Base-by-base conservation (phyloP, 2,113 vertebrate species). In the Sapajus apella region DNA sequence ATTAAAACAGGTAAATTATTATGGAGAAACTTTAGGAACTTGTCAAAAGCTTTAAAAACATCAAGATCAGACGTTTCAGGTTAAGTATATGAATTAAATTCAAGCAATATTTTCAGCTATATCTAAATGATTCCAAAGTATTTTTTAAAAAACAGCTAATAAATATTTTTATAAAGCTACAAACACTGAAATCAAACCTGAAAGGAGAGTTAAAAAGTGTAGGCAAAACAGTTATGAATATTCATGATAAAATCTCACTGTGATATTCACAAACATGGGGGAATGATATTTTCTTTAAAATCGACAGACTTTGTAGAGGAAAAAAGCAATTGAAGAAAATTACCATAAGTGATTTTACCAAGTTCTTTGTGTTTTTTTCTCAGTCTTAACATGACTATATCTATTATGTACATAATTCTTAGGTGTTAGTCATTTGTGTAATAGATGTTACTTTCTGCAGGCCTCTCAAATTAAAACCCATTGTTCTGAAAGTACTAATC, bases 241-340 rank as follows among this genome's bases (percentile, higher is more conserved):
- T 77, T 20, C 37, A 50, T 56, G 45, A 37, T 27, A 56, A 79
- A 91, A 93, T 75, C 17, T 87, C 83, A 32, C n/a, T 79, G 21
- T 83, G 70, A 87, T 87, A 66, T 73, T 90, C 77, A 83, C 4
- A 87, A 64, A 87, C 27, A 55, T 2, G 25, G 17, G 30, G 1
- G 13, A 95, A 91, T 86, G 6, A 37, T 43, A 64, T 75, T 92
- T 95, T 70, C 64, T 68, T 94, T 52, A 89, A 43, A 91, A 66
- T 10, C 21, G 10, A 84, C 30, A 85, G 30, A 68, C 27, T 94
- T 94, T 32, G 12, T 40, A 47, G 75, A 79, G 27, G 72, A 89
- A 76, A 84, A 95, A 88, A 27, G 18, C 37, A 82, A 84, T 32
- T n/a, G 35, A 82, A 86, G 35, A 70, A 86, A 86, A 43, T 80